Evolutionary conservation across 2,888 invertebrate genomes (phyloP), one percentile per base, ranked within the genome.

Genomic region (Troglohyphantes excavatus): DNA sequence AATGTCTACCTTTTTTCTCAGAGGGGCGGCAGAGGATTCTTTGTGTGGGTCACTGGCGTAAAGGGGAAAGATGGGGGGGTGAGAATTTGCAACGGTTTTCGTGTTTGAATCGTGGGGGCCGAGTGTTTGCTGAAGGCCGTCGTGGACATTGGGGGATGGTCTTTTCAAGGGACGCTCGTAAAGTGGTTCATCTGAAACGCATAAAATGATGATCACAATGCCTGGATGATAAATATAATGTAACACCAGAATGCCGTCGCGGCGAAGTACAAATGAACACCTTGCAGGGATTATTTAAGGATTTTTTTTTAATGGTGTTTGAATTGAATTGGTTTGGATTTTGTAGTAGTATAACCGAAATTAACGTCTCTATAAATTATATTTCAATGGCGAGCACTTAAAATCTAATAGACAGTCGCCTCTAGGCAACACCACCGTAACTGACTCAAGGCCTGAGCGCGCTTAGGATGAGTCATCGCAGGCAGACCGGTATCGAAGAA

Each of bases 11-110:
- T 17, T 53, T n/a, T 39, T 11, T 13, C 39, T 39, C 3, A 13
- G 13, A 39, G 39, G 39, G 39, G 39, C 53, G 53, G 53, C 33
- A 33, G 9, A 33, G 9, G 33, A 33, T 6, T 53, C 53, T 53
- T 13, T 53, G 53, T n/a, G 53, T 53, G 53, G 53, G 53, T 53
- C 53, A 53, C 5, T 53, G 53, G 53, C 9, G 17, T 13, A 13
- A 53, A 53, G 53, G n/a, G n/a, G 53, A n/a, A 17, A 17, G 53
- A 2, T 9, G 53, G 53, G 53, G n/a, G 53, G 0, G 5, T n/a
- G 53, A n/a, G 53, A 53, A n/a, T n/a, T 53, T n/a, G 5, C 53
- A n/a, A 53, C 53, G 53, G 53, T 53, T 53, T 53, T 53, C n/a
- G n/a, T n/a, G 5, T 53, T 11, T 6, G 17, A 53, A 53, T 46